Base-by-base conservation (phyloP, 1,140 invertebrate genomes). In the Stegodyphus dumicola region DNA sequence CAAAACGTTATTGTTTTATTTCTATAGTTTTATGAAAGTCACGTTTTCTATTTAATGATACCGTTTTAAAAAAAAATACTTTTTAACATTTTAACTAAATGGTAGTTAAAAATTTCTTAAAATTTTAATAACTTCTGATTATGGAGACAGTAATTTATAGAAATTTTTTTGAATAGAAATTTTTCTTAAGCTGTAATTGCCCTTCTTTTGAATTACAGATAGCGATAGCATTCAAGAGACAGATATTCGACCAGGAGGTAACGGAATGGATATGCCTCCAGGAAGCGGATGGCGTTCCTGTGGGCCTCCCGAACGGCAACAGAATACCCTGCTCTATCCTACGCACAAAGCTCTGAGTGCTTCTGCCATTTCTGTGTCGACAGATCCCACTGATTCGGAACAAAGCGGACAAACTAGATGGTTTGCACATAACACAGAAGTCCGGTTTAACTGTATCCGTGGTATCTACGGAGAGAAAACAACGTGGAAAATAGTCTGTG, bases 401-500 rank as follows among this genome's bases (percentile, higher is more conserved):
- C 65, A 66, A 13, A 33, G 18, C 7, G 70, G 52, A 7, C 52
- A 71, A 89, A 93, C 94, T 7, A 52, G 69, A 33, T 73, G 18
- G 15, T 85, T 77, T 17, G 67, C 84, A 9, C 94, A 95, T 88
- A 94, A 94, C 3, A 95, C 95, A 0, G 94, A 95, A 90, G 94
- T 96, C 15, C 94, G 94, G 2, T 96, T 95, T 89, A 93, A 94
- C 87, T 96, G 95, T 89, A 95, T 95, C 56, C 93, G 94, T 2
- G 94, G 93, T 83, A 94, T 90, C 11, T 88, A 94, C 7, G 94
- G 94, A 90, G 94, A 95, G 90, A 94, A 94, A 88, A 94, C 93
- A 5, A 95, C 94, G 0, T 96, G 95, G 95, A 93, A 94, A 86
- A 94, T 96, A 76, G 93, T 95, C 33, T 96, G 95, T 88, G 94